phyloP scores from a whole-genome alignment of 2,888 invertebrate genomes.

The Unio delphinus region DNA sequence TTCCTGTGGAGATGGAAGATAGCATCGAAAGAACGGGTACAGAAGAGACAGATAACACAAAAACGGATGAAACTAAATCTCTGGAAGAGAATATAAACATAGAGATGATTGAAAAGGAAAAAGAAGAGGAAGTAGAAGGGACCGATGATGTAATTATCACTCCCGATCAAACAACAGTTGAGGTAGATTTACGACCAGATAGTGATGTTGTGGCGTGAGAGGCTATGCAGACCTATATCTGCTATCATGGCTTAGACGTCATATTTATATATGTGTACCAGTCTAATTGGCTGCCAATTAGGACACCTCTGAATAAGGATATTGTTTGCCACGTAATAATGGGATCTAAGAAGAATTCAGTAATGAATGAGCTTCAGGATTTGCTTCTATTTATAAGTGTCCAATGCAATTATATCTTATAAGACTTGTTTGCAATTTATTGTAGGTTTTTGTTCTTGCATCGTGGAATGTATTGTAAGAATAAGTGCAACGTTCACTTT shows the following conservation, averaged over 20 bases:
- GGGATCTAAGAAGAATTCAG: no score
- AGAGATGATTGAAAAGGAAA: constrained; percentile 14
- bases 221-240: neutral
- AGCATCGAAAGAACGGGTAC: constrained; percentile 67
- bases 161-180: constrained; percentile 43
- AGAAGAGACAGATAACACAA: constrained; percentile 7
- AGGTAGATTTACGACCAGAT: constrained; percentile 63
- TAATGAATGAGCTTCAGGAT: no score
- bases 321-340: no score
- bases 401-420: no score
- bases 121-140: constrained; percentile 16
- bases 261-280: no score
- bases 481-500: no score
- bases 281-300: no score
- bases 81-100: constrained; percentile 18
- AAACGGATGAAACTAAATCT: constrained; percentile 11
- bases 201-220: constrained; percentile 64
- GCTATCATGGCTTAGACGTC: neutral
- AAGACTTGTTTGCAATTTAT: no score
- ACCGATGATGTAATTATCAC: constrained; percentile 8
- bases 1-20: constrained; percentile 16
- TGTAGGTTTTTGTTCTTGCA: no score
- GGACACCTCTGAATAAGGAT: no score
- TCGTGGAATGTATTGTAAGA: no score
- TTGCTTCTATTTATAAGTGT: no score